Percentiles rank a stretch among this genome's conserved stretches.
Conservation (phyloP, 2,888 invertebrate genomes). For the Lagria hirta region DNA sequence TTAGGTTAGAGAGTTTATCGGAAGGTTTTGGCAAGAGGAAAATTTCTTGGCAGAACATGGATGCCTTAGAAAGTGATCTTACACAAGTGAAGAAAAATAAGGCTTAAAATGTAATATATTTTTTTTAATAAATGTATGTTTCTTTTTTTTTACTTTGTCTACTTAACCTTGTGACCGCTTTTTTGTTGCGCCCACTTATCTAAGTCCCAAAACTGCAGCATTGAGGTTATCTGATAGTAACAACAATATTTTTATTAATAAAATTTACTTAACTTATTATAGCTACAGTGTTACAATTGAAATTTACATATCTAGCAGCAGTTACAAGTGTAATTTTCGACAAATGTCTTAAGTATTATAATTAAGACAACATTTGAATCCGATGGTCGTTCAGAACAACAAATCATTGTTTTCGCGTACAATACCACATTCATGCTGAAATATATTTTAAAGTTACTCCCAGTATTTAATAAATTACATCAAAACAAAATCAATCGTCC, state of each 20-base stretch:
- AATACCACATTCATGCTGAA: conserved; percentile 19
- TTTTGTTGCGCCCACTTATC: too few relatives aligned
- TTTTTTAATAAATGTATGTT: too few relatives aligned
- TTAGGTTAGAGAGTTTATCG: conserved; percentile 54
- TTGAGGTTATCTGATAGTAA: too few relatives aligned
- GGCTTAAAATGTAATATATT: too few relatives aligned
- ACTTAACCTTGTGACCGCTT: too few relatives aligned
- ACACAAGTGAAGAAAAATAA: too few relatives aligned
- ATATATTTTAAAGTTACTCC: conserved; percentile 5
- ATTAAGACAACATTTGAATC: conserved; percentile 21
- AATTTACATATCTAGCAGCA: conserved; percentile 46
- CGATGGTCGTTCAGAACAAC: conserved; percentile 14
- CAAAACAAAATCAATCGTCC: conserved; percentile 7
- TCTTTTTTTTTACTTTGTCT: too few relatives aligned
- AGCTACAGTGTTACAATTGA: conserved; percentile 47
- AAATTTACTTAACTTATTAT: conserved; percentile 50
- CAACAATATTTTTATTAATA: conserved; percentile 38
- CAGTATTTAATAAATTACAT: conserved; percentile 4
- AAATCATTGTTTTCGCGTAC: conserved; percentile 17
- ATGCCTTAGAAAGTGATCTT: conserved; percentile 2
- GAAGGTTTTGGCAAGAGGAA: conserved; percentile 50
- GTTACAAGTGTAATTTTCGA: conserved; percentile 31
- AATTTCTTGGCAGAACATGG: conserved; percentile 24
- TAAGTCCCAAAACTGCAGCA: too few relatives aligned
- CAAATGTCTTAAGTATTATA: conserved; percentile 23